A percentile compares a stretch with the other conserved stretches of the same genome.
phyloP scores from a whole-genome alignment of 2,113 vertebrate genomes.

The Trogon surrucura region DNA sequence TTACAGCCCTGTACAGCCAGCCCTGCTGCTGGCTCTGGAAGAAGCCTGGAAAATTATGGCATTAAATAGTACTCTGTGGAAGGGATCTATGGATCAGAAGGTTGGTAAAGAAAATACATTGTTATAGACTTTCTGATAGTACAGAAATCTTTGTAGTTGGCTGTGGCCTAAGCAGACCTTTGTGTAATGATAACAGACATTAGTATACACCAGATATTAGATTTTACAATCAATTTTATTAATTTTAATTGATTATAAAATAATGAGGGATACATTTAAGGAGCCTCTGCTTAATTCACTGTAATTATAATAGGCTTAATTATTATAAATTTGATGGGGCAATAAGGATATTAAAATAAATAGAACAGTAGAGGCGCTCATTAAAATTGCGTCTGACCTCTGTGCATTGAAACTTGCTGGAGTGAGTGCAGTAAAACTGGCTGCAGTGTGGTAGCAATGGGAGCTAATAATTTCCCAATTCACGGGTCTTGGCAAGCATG shows the following conservation, averaged over 20 bases:
- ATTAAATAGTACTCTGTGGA: not conserved
- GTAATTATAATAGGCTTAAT: slow-evolving; percentile 60
- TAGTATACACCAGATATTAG: slow-evolving; percentile 28
- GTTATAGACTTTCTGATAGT: not conserved
- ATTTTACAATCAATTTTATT: slow-evolving; percentile 66
- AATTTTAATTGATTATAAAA: slow-evolving; percentile 71
- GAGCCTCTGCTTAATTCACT: slow-evolving; percentile 57
- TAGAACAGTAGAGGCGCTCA: slow-evolving; percentile 34
- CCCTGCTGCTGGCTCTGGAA: not conserved
- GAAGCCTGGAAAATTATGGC: not conserved
- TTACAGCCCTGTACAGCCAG: not conserved
- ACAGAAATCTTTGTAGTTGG: not conserved
- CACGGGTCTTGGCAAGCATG: not conserved
- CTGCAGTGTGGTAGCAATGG: not conserved
- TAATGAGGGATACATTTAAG: slow-evolving; percentile 39
- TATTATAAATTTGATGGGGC: slow-evolving; percentile 55
- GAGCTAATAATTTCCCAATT: slow-evolving; percentile 27
- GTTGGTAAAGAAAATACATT: slow-evolving; percentile 20
- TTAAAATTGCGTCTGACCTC: slow-evolving; percentile 66
- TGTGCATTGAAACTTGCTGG: not conserved
- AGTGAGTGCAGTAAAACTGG: slow-evolving; percentile 23
- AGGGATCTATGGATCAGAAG: not conserved
- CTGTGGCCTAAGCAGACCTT: not conserved
- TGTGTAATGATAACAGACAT: slow-evolving; percentile 6
- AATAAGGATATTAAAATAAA: slow-evolving; percentile 69